phyloP scores from a whole-genome alignment of 2,888 invertebrate species.

The Himalopsyche japonica region DNA sequence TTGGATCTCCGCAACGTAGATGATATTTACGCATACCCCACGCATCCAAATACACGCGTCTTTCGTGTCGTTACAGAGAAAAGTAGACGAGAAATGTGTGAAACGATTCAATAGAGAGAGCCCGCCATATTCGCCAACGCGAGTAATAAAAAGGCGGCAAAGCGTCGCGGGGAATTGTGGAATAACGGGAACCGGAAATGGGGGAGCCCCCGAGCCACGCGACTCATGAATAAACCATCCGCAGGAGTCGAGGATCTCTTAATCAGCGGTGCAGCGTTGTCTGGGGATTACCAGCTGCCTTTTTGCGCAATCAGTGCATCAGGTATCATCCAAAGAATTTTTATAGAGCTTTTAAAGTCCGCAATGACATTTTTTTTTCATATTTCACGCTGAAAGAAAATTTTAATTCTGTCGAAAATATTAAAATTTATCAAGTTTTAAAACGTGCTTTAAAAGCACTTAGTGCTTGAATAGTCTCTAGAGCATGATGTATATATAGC shows the following conservation, averaged over 20 bases:
- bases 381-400: not conserved
- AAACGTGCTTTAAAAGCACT: too few species aligned
- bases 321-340: not conserved
- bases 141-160: not conserved
- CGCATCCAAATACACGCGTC: not conserved
- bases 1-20: not conserved
- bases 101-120: not conserved
- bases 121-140: not conserved
- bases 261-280: slow-evolving; percentile 17
- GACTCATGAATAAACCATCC: slow-evolving; percentile 26
- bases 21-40: not conserved
- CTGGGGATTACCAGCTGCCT: not conserved
- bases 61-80: not conserved
- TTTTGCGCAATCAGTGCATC: not conserved
- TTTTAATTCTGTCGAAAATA: too few species aligned
- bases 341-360: not conserved
- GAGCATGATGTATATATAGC: too few species aligned
- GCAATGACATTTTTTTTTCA: not conserved
- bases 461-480: too few species aligned
- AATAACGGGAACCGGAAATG: not conserved
- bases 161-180: not conserved
- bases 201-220: slow-evolving; percentile 7
- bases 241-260: slow-evolving; percentile 9
- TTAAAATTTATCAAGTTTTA: too few species aligned
- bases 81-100: not conserved